phyloP scores from a whole-genome alignment of 2,797 vertebrate genomes.

The Arctocebus calabarensis region DNA sequence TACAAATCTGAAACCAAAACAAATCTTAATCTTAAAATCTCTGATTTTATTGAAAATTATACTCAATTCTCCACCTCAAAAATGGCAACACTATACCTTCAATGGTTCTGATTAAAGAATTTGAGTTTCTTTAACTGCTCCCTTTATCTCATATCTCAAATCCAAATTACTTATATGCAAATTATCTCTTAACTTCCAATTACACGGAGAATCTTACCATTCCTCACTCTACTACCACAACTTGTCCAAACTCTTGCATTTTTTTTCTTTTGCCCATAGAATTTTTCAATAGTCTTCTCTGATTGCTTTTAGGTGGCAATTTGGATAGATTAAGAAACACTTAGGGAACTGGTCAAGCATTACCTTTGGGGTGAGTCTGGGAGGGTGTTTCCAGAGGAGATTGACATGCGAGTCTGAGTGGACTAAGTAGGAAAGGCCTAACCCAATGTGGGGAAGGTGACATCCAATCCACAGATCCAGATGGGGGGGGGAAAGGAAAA shows the following conservation, averaged over 20 bases:
- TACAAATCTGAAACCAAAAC: not conserved
- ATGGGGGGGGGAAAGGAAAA: not conserved
- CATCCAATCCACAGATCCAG: too few species aligned
- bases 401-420: not conserved
- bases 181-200: not conserved
- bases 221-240: not conserved
- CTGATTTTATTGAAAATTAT: not conserved
- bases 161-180: not conserved
- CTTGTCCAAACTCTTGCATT: not conserved
- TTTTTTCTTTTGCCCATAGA: not conserved
- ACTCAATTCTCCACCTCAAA: not conserved
- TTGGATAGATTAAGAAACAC: not conserved
- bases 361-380: not conserved
- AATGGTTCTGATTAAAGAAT: not conserved
- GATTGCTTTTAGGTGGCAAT: not conserved
- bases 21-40: not conserved
- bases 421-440: not conserved
- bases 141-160: not conserved
- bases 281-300: not conserved
- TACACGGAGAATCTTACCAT: not conserved
- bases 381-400: not conserved
- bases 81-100: not conserved
- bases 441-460: not conserved
- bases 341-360: not conserved
- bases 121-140: not conserved